These are phyloP conservation scores for Phycodurus eques DNA, from an alignment of 2,113 vertebrate genomes.

Conservation along the genomic window DNA sequence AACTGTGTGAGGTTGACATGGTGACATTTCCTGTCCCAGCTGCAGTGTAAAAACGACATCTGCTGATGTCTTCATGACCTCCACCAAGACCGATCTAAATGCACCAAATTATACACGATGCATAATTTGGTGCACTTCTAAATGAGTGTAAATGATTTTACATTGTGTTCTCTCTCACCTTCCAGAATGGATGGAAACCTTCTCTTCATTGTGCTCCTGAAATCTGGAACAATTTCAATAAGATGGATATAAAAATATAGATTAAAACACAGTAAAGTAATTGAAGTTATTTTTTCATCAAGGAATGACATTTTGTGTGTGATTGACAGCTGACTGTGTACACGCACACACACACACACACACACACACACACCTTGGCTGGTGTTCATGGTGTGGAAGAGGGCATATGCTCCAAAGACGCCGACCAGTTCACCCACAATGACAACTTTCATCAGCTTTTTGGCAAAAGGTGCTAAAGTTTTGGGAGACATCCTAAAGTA, in stretches of 20 bases:
- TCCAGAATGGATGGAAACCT: conserved; percentile 78
- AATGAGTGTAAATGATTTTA: background rate
- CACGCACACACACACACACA: background rate
- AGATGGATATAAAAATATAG: background rate
- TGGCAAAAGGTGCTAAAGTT: conserved; percentile 45
- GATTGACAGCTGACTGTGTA: background rate
- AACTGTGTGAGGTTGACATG: background rate
- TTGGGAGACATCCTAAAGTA: conserved; percentile 46
- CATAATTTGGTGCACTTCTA: no score
- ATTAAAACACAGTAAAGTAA: background rate
- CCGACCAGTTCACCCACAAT: conserved; percentile 69
- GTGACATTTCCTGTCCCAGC: background rate
- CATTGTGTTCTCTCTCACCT: conserved; percentile 58
- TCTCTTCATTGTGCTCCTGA: conserved; percentile 66
- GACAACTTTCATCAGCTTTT: conserved; percentile 66
- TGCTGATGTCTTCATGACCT: background rate
- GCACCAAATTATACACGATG: background rate
- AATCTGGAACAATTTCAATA: conserved; percentile 1
- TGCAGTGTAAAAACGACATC: background rate
- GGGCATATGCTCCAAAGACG: conserved; percentile 59
- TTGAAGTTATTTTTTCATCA: background rate
- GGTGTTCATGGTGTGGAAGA: conserved; percentile 70
- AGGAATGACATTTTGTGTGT: background rate
- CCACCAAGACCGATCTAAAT: background rate
- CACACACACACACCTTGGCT: conserved; percentile 63